Base-by-base conservation (phyloP, 2,113 vertebrate species). In the Perca schrenkii region DNA sequence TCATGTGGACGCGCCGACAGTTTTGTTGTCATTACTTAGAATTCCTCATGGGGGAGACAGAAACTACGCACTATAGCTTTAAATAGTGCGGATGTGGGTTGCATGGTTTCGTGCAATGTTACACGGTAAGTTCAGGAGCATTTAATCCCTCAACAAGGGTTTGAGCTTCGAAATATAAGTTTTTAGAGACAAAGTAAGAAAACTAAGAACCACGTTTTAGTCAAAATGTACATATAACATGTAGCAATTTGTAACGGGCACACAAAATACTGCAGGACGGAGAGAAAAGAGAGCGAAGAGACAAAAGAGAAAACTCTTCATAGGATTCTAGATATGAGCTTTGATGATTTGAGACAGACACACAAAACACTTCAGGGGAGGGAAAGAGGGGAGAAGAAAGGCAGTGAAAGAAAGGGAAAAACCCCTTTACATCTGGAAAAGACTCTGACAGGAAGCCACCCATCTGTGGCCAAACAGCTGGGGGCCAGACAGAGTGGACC, bases 381-480 rank as follows among this genome's bases (percentile, higher is more conserved):
- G 85, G 66, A 86, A 49, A 85, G 82, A 70, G 25, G 60, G n/a
- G 49, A 79, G 50, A 82, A 84, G 78, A 88, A 83, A 80, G 70
- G 73, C 25, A 21, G 34, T 57, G 66, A 81, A 71, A 82, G 72
- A 77, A 83, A 79, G 3, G 62, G 61, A 54, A 60, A 66, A 77
- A 16, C 22, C 52, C 52, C 28, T 64, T 84, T 89, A 83, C 89
- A 89, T 89, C 86, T 90, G 87, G 86, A 90, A 88, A 74, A 89
- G 77, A 64, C 67, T 85, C 84, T 84, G 85, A 89, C 87, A 91
- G 92, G 91, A 93, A 89, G 85, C 68, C 81, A 79, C 78, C 86
- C 88, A 89, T 90, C 83, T 90, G 86, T 84, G 91, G 85, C 74
- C 81, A 87, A 90, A 88, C 88, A 92, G 91, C 91, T 91, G 89